Percentiles rank a stretch among this genome's conserved stretches.
These are phyloP conservation scores for Mesitornis unicolor DNA, from an alignment of 2,113 vertebrate genomes.

Conservation along the genomic window DNA sequence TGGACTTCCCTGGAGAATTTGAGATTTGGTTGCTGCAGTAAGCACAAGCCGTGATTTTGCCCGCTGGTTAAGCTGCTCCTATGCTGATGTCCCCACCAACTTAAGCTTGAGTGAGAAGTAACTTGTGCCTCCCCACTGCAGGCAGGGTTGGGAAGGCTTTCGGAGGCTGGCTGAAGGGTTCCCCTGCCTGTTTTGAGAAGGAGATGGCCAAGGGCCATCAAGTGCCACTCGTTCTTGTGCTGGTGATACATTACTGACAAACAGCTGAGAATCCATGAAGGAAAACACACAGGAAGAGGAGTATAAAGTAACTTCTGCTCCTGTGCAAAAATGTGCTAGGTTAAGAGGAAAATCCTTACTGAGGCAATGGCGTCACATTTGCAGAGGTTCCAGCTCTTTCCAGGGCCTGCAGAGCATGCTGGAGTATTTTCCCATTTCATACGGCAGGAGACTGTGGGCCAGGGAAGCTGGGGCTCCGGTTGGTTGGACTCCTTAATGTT, in stretches of 20 bases:
- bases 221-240: neutral
- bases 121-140: fast-evolving
- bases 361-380: neutral
- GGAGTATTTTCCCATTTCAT: neutral
- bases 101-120: neutral
- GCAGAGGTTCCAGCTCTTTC: neutral
- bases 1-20: neutral
- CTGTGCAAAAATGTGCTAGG: neutral
- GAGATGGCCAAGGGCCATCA: neutral
- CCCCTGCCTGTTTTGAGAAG: neutral
- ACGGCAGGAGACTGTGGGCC: neutral
- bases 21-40: neutral
- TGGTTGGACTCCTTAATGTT: neutral
- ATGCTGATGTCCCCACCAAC: fast-evolving
- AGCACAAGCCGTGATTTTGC: neutral
- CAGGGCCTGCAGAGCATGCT: neutral
- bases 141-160: neutral
- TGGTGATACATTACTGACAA: neutral
- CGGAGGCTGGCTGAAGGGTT: neutral
- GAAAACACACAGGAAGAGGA: neutral
- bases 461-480: neutral
- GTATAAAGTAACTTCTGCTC: neutral
- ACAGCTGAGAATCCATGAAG: neutral
- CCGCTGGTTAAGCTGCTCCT: neutral
- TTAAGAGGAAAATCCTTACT: neutral